A percentile compares a stretch with the other conserved stretches of the same genome.
Evolutionary conservation across 2,797 vertebrate species (phyloP).

Genomic region (Argya squamiceps): DNA sequence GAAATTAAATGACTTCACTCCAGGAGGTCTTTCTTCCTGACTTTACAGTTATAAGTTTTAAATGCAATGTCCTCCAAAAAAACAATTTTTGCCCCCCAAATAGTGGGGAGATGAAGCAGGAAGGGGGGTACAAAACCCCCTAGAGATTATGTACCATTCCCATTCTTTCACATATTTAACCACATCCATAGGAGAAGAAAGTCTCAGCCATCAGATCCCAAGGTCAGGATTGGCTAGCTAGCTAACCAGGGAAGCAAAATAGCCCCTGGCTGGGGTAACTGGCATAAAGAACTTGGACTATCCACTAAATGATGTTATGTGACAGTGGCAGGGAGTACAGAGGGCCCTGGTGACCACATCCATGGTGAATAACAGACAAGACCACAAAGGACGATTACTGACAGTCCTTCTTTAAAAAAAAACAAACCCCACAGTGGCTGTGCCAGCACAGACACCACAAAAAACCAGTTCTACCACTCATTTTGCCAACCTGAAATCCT

Average conservation of each 20-base stretch:
- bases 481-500: neutral
- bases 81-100: neutral
- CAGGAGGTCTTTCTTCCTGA: neutral
- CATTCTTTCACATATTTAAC: neutral
- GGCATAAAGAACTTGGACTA: neutral
- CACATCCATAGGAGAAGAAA: neutral
- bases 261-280: neutral
- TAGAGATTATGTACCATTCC: neutral
- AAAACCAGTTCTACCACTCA: neutral
- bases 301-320: neutral
- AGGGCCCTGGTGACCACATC: neutral
- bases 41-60: neutral
- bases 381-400: neutral
- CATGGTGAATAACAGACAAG: neutral
- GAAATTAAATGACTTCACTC: conserved; percentile 12
- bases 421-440: neutral
- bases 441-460: neutral
- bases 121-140: fast-evolving
- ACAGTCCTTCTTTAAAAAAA: neutral
- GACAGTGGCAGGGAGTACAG: neutral
- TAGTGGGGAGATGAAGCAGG: neutral
- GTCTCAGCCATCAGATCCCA: neutral
- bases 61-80: neutral
- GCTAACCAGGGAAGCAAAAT: neutral
- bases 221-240: neutral